These are phyloP conservation scores for Hystrix cristata DNA, from an alignment of 2,113 vertebrate species.

Conservation along the genomic window DNA sequence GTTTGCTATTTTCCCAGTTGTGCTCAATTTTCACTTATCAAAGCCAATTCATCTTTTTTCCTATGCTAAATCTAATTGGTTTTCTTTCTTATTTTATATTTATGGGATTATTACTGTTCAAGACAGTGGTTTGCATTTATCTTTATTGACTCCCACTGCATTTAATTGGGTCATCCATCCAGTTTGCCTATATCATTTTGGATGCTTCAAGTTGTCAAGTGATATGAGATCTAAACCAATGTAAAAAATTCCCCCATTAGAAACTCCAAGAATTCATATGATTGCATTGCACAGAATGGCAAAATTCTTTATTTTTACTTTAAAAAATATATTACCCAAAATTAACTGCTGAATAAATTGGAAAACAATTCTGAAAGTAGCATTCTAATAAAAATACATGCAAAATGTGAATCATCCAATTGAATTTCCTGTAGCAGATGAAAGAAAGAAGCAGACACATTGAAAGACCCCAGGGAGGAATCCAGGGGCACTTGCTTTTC, in stretches of 20 bases:
- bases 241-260: constrained; percentile 18
- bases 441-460: not conserved
- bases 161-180: not conserved
- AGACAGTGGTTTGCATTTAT: not conserved
- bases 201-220: constrained; percentile 19
- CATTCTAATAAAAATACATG: not conserved
- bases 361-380: constrained; percentile 25
- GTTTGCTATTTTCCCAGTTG: not conserved
- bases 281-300: constrained; percentile 30
- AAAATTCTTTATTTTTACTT: not conserved
- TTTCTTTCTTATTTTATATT: constrained; percentile 54
- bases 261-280: constrained; percentile 52
- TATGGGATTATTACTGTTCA: constrained; percentile 23
- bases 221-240: constrained; percentile 27
- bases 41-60: not conserved
- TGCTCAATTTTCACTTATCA: not conserved
- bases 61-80: not conserved
- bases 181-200: not conserved
- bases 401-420: not conserved
- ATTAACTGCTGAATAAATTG: constrained; percentile 9
- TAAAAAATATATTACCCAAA: constrained; percentile 23
- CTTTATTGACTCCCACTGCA: not conserved
- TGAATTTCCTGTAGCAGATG: not conserved
- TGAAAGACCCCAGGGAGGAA: accelerated
- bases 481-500: accelerated